Percentiles rank a stretch among this genome's conserved stretches.
Evolutionary conservation across 2,888 invertebrate species (phyloP).

Genomic region (Siphlonurus alternatus): DNA sequence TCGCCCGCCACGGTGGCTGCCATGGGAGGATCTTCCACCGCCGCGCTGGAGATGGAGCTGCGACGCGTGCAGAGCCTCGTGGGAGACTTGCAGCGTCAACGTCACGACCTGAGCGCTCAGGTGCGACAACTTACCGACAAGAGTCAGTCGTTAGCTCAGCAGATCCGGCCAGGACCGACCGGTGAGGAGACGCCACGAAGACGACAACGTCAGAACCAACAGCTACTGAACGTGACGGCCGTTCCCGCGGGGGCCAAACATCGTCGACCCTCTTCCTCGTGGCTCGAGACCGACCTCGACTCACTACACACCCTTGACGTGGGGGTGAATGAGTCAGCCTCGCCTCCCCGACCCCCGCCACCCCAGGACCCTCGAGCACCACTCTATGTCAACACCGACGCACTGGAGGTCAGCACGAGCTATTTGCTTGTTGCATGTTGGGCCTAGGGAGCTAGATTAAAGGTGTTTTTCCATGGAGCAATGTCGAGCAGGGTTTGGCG

Average conservation of each 20-base stretch:
- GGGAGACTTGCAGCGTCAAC: conserved; percentile 67
- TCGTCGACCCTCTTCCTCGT: conserved; percentile 43
- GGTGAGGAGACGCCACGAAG: conserved; percentile 13
- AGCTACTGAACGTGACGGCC: background rate
- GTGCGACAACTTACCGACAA: conserved; percentile 72
- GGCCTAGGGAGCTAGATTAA: no score
- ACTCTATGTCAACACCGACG: conserved; percentile 52
- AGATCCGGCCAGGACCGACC: conserved; percentile 34
- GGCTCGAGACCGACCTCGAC: conserved; percentile 84
- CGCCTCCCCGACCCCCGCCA: conserved; percentile 2
- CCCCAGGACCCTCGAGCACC: conserved; percentile 25
- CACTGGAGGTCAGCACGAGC: conserved; percentile 10
- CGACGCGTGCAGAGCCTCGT: conserved; percentile 69
- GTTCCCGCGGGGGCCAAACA: background rate
- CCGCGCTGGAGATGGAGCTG: conserved; percentile 41
- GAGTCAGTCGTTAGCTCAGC: conserved; percentile 48
- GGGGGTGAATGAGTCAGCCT: conserved; percentile 1
- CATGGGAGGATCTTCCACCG: conserved; percentile 17
- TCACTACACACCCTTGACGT: conserved; percentile 53
- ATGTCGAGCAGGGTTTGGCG: no score
- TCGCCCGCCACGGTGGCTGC: conserved; percentile 27
- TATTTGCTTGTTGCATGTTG: background rate
- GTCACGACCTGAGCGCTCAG: conserved; percentile 71
- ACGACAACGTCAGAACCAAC: no score
- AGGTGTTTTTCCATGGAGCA: no score